Evolutionary conservation across 2,113 vertebrate genomes (phyloP).

Genomic region (Spheniscus mendiculus): DNA sequence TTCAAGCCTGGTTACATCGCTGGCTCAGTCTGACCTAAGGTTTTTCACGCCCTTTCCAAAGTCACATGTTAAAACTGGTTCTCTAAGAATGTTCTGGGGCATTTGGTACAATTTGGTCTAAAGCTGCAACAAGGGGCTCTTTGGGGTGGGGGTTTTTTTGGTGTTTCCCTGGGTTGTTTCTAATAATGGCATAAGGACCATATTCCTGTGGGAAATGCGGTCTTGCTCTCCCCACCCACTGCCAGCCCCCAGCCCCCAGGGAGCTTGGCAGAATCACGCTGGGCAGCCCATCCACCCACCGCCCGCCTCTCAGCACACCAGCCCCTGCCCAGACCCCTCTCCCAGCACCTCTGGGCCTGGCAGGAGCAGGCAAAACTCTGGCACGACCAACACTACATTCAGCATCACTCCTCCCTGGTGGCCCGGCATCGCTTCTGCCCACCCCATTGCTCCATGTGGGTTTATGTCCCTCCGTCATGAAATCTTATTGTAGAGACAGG

Average conservation of each 20-base stretch:
- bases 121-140: not conserved
- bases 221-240: fast-evolving
- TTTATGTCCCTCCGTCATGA: not conserved
- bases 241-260: not conserved
- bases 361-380: not conserved
- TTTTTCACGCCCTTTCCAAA: not conserved
- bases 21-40: not conserved
- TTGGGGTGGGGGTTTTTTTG: not conserved
- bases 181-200: not conserved
- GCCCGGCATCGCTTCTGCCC: fast-evolving
- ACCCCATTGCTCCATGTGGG: fast-evolving
- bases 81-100: not conserved
- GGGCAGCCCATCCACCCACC: not conserved
- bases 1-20: not conserved
- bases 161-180: not conserved
- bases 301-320: not conserved
- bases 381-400: fast-evolving
- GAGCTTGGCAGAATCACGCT: fast-evolving
- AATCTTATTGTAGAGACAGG: not conserved
- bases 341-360: not conserved
- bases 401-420: no score
- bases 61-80: not conserved
- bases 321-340: not conserved
- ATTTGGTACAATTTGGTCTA: not conserved
- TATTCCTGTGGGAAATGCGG: not conserved